Evolutionary conservation across 1,140 invertebrate genomes (phyloP), one percentile per base, ranked within the genome.

Genomic region (Asobara japonica): DNA sequence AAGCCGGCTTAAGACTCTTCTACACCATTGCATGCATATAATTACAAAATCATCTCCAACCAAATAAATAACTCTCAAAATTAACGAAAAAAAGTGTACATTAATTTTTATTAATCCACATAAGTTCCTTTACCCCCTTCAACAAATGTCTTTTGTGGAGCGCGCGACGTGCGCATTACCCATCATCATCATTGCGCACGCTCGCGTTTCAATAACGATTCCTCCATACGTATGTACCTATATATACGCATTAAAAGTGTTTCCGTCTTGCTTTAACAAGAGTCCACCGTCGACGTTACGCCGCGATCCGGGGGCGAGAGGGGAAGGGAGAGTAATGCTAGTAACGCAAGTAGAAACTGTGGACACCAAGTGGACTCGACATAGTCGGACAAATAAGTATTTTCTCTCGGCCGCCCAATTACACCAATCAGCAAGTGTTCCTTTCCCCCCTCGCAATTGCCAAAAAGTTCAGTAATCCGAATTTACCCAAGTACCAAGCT

Each of bases 331-430:
- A 56, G 20, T 56, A 56, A 56, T 56, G 51, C 18, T 56, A 56
- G 51, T 56, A 56, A 56, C 16, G 51, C 51, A 56, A 56, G 51
- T 56, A 56, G 51, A 56, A 56, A 56, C 51, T 11, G 22, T 25
- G 20, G 51, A 56, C 51, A 51, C 45, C n/a, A 16, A 51, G 45
- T 16, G 45, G 45, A 66, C 16, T 20, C 36, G 20, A 66, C 36
- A 80, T 74, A 75, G 73, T 81, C 83, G 78, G 82, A 78, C 78
- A 76, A 77, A 77, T 65, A 61, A 73, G 61, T 72, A 48, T 13
- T 45, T 33, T 38, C 45, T 38, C 8, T 13, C 10, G 3, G 18
- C 45, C 16, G 3, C 20, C 1, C 2, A 51, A 3, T 51, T 20
- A 7, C 41, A 27, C 20, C 25, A 25, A 7, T 30, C 20, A 4